Evolutionary conservation across 1,140 invertebrate species (phyloP).

Genomic region (Eueides isabella): DNA sequence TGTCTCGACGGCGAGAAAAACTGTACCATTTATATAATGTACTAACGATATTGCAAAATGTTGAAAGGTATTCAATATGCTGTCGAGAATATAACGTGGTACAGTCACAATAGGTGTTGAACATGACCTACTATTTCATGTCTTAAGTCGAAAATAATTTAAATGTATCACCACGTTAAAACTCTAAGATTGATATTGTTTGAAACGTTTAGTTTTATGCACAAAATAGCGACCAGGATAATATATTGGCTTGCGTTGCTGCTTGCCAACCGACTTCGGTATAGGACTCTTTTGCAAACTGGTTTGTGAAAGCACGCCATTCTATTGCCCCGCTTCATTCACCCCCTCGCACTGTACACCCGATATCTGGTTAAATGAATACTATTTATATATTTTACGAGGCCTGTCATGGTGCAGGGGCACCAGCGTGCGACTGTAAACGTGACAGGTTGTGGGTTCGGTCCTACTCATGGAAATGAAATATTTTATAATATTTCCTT

Average conservation of each 20-base stretch:
- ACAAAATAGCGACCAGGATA: slow-evolving; percentile 51
- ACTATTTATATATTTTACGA: not conserved
- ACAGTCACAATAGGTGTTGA: slow-evolving; percentile 17
- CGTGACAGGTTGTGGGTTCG: no score
- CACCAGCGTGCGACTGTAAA: no score
- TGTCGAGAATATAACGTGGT: slow-evolving; percentile 8
- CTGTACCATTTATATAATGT: slow-evolving; percentile 12
- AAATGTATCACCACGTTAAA: not conserved
- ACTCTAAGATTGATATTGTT: slow-evolving; percentile 1
- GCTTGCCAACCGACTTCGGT: slow-evolving; percentile 54
- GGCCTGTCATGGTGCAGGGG: no score
- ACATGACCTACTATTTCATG: slow-evolving; percentile 15
- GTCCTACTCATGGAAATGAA: no score
- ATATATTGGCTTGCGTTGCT: slow-evolving; percentile 44
- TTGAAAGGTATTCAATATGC: slow-evolving; percentile 14
- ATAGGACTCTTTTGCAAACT: slow-evolving; percentile 67
- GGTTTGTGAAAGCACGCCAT: slow-evolving; percentile 53
- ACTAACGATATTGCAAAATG: slow-evolving; percentile 18
- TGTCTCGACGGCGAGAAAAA: slow-evolving; percentile 1
- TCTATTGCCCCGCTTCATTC: slow-evolving; percentile 39
- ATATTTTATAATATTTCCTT: no score
- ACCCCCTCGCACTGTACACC: slow-evolving; percentile 41
- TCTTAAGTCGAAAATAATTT: slow-evolving; percentile 1
- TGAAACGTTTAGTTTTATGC: slow-evolving; percentile 33
- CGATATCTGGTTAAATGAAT: slow-evolving; percentile 21